Evolutionary conservation across 2,797 vertebrate species (phyloP).

Genomic region (Silurus lanzhouensis): DNA sequence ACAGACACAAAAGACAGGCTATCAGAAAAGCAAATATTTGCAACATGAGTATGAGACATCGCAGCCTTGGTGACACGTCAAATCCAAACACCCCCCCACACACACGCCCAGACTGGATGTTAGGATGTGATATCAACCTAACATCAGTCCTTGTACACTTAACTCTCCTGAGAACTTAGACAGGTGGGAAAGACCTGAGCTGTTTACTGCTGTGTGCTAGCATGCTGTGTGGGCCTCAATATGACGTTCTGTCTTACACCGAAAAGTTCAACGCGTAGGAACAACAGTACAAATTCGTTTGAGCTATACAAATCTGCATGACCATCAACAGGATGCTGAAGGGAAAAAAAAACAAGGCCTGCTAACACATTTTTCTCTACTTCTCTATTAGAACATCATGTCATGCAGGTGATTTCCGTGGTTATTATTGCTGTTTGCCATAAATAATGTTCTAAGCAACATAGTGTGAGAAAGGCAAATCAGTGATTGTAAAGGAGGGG

Average conservation of each 20-base stretch:
- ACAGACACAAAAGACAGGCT: conserved; percentile 1
- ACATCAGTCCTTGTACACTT: background rate
- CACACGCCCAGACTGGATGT: background rate
- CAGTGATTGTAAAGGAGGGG: conserved; percentile 37
- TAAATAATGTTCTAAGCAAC: conserved; percentile 13
- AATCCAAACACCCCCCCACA: too few relatives aligned
- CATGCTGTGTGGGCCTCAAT: conserved; percentile 24
- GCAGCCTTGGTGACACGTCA: background rate
- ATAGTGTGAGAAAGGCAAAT: conserved; percentile 31
- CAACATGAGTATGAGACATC: background rate
- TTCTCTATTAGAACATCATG: conserved; percentile 9
- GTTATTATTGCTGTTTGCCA: conserved; percentile 1
- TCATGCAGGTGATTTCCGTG: background rate
- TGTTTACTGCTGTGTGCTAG: background rate
- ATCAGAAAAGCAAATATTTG: conserved; percentile 18
- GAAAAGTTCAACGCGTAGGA: conserved; percentile 58
- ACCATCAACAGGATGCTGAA: conserved; percentile 19
- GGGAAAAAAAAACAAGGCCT: conserved; percentile 3
- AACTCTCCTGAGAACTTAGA: background rate
- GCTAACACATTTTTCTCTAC: background rate
- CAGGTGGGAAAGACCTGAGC: background rate
- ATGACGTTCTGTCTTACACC: conserved; percentile 30
- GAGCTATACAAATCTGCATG: background rate
- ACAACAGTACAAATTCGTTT: conserved; percentile 28
- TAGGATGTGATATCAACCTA: background rate